Evolutionary conservation across 2,797 vertebrate species (phyloP), one percentile per base, ranked within the genome.

Genomic region (Fringilla coelebs): DNA sequence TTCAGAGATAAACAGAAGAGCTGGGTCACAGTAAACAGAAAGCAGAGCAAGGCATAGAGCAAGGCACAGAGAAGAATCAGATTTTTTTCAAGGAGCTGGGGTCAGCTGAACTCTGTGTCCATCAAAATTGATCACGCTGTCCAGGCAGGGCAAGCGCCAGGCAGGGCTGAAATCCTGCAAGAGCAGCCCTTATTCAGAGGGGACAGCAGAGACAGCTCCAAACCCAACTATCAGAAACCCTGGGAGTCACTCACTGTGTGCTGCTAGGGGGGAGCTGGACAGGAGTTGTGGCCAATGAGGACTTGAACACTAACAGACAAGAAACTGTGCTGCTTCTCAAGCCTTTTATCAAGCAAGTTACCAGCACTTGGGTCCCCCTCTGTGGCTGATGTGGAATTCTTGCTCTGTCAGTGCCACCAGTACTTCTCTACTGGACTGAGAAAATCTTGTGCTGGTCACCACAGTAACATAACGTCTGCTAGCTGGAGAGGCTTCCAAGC

Each of bases 31-130:
- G 71, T 0, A 80, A 54, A 85, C 15, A 75, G 66, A 88, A 79
- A 83, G n/a, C 54, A 88, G 75, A 87, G 45, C 55, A 67, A 74
- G 0, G 1, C 0, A 0, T 1, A 72, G 49, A 60, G 29, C 0
- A 2, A 79, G 75, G 10, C 12, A 62, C 20, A 48, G 63, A 58
- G 67, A 43, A 62, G 28, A 78, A n/a, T 19, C 8, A 11, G 34
- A 20, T 71, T 66, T 78, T 71, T 31, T 65, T 28, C 41, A 43
- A 78, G 31, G 46, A 81, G 17, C 19, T 77, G 57, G 46, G 31
- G 11, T 83, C 82, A 88, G 38, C 72, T 68, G 66, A 71, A 57
- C 78, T 49, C 31, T 40, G 13, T 16, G 22, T 21, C 65, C 63
- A 26, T 5, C 41, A 14, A 78, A 62, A 78, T 32, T 22, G 17